Percentiles rank a stretch among this genome's conserved stretches.
Conservation (phyloP, 2,797 vertebrate genomes). For the Pteronotus mesoamericanus region DNA sequence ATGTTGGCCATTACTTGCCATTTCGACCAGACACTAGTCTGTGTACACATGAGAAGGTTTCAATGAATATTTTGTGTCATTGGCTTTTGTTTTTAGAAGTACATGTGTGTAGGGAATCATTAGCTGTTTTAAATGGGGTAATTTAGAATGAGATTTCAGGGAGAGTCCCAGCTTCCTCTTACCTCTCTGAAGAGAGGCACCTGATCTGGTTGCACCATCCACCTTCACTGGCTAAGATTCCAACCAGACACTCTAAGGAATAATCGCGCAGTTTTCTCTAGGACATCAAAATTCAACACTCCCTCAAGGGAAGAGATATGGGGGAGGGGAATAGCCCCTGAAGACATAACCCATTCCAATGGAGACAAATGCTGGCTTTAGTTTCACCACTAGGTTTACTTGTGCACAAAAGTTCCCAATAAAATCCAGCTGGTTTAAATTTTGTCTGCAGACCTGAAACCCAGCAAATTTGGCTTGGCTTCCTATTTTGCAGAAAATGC, state of each 20-base stretch:
- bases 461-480: constrained; percentile 63
- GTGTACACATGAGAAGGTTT: not conserved
- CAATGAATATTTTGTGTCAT: not conserved
- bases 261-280: constrained; percentile 32
- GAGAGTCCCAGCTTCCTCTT: not conserved
- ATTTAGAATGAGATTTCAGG: constrained; percentile 19
- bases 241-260: not conserved
- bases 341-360: constrained; percentile 36
- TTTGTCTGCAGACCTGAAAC: constrained; percentile 66
- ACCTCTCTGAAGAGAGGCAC: not conserved
- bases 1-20: not conserved
- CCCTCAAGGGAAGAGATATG: not conserved
- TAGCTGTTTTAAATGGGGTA: not conserved
- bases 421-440: constrained; percentile 76
- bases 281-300: constrained; percentile 41
- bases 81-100: not conserved
- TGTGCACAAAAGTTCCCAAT: constrained; percentile 61
- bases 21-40: not conserved
- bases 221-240: constrained; percentile 8
- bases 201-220: not conserved
- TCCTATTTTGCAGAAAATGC: constrained; percentile 64
- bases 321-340: not conserved
- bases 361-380: constrained; percentile 53
- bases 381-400: constrained; percentile 58
- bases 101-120: not conserved